A percentile compares a stretch with the other conserved stretches of the same genome.
phyloP scores from a whole-genome alignment of 1,140 invertebrate species.

The Leucophenga varia region DNA sequence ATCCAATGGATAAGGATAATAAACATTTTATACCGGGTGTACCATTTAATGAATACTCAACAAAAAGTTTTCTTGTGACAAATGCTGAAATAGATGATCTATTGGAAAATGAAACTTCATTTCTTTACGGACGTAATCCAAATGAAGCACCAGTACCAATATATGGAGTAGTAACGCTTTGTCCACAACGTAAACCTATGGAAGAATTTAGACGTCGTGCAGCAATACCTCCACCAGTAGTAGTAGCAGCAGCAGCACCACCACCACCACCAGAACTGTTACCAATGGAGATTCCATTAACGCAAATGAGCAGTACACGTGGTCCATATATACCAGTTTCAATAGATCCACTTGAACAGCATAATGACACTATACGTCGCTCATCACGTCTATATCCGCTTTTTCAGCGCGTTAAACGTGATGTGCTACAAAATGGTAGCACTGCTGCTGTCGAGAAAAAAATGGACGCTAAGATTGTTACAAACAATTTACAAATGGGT shows the following conservation, averaged over 20 bases:
- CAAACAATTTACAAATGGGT: not conserved
- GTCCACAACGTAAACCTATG: conserved; percentile 15
- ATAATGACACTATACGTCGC: conserved; percentile 35
- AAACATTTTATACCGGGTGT: conserved; percentile 34
- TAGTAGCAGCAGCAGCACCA: not conserved
- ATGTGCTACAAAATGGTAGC: not conserved
- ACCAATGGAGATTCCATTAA: not conserved
- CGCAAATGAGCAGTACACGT: conserved; percentile 28
- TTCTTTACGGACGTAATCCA: conserved; percentile 64
- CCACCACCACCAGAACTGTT: not conserved
- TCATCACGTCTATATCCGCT: conserved; percentile 43
- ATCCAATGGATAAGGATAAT: conserved; percentile 53
- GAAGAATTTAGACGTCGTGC: conserved; percentile 1
- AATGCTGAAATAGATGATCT: conserved; percentile 60
- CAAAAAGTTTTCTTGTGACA: conserved; percentile 60
- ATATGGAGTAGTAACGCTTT: conserved; percentile 62
- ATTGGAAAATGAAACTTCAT: conserved; percentile 60
- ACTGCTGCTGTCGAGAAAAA: no score
- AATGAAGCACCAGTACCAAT: conserved; percentile 60
- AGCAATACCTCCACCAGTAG: not conserved
- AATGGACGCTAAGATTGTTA: no score
- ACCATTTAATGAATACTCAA: conserved; percentile 48
- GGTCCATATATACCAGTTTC: conserved; percentile 45
- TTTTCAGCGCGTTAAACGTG: conserved; percentile 36
- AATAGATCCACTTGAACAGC: conserved; percentile 41